Conservation (phyloP, 2,888 invertebrate genomes). For the Noctua janthe region DNA sequence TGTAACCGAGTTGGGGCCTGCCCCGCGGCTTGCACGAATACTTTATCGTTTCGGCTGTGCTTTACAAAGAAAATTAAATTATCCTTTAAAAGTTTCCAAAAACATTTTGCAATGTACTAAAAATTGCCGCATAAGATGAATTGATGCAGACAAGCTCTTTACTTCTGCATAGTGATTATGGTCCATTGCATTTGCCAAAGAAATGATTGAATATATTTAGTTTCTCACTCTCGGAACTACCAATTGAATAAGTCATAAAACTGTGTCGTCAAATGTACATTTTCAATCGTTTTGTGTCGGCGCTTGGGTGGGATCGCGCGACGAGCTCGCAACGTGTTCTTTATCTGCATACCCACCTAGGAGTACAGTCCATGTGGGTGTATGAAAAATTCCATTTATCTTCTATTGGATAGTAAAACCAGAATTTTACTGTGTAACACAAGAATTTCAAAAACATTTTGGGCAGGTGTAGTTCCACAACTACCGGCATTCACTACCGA, state of each 20-base stretch:
- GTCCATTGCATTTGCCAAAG: slow-evolving; percentile 48
- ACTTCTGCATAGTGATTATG: slow-evolving; percentile 39
- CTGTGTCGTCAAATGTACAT: slow-evolving; percentile 67
- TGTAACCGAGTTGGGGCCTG: slow-evolving; percentile 46
- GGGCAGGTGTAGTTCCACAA: slow-evolving; percentile 15
- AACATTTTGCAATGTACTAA: slow-evolving; percentile 32
- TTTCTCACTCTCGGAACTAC: slow-evolving; percentile 63
- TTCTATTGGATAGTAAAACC: slow-evolving; percentile 56
- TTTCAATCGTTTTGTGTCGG: slow-evolving; percentile 69
- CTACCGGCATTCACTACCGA: background rate
- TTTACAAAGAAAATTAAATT: slow-evolving; percentile 54
- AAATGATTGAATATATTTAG: slow-evolving; percentile 53
- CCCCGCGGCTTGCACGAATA: slow-evolving; percentile 55
- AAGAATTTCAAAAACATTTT: slow-evolving; percentile 33
- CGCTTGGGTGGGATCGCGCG: slow-evolving; percentile 67
- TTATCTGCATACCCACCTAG: slow-evolving; percentile 62
- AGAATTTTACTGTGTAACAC: slow-evolving; percentile 40
- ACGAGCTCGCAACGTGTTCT: slow-evolving; percentile 59
- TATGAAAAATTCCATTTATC: slow-evolving; percentile 57
- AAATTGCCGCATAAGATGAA: slow-evolving; percentile 18
- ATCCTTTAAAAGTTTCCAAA: slow-evolving; percentile 50
- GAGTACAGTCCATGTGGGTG: slow-evolving; percentile 59
- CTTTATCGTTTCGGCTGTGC: slow-evolving; percentile 44
- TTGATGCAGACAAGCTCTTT: slow-evolving; percentile 19
- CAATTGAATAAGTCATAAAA: slow-evolving; percentile 75